phyloP scores from a whole-genome alignment of 2,888 invertebrate genomes.

The Mesorhabditis spiculigera region DNA sequence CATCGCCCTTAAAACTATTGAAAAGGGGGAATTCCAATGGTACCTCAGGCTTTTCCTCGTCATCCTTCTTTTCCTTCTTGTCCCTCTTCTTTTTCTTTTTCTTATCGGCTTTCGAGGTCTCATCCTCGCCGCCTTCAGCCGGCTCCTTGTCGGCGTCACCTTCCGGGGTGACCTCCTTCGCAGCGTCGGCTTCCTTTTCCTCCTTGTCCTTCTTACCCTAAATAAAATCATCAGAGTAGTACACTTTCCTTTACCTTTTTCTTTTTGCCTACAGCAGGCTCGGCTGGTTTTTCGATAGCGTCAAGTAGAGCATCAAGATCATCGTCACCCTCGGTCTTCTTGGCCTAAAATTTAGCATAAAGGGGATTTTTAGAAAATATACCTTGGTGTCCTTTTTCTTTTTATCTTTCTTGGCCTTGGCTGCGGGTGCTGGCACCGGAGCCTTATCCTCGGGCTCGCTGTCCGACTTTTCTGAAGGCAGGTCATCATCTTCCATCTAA shows the following conservation, averaged over 20 bases:
- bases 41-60: slow-evolving; percentile 12
- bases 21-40: slow-evolving; percentile 8
- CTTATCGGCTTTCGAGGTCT: neutral
- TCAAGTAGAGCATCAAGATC: slow-evolving; percentile 46
- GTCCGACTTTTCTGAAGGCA: slow-evolving; percentile 14
- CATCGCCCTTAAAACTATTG: slow-evolving; percentile 6
- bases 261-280: slow-evolving; percentile 19
- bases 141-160: slow-evolving; percentile 9
- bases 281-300: slow-evolving; percentile 23
- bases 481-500: slow-evolving; percentile 22
- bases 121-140: slow-evolving; percentile 16
- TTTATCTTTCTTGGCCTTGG: slow-evolving; percentile 15
- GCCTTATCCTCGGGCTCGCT: slow-evolving; percentile 18
- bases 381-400: slow-evolving; percentile 23
- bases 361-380: slow-evolving; percentile 7
- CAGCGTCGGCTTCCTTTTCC: neutral
- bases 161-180: slow-evolving; percentile 8
- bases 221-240: slow-evolving; percentile 13
- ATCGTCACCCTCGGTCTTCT: slow-evolving; percentile 36
- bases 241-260: slow-evolving; percentile 21
- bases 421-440: slow-evolving; percentile 12
- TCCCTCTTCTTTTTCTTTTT: slow-evolving; percentile 36
- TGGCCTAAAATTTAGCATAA: slow-evolving; percentile 11
- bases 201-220: slow-evolving; percentile 7
- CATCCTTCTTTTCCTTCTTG: slow-evolving; percentile 27